Evolutionary conservation across 2,797 vertebrate genomes (phyloP).

Genomic region (Nannoperca obscura): DNA sequence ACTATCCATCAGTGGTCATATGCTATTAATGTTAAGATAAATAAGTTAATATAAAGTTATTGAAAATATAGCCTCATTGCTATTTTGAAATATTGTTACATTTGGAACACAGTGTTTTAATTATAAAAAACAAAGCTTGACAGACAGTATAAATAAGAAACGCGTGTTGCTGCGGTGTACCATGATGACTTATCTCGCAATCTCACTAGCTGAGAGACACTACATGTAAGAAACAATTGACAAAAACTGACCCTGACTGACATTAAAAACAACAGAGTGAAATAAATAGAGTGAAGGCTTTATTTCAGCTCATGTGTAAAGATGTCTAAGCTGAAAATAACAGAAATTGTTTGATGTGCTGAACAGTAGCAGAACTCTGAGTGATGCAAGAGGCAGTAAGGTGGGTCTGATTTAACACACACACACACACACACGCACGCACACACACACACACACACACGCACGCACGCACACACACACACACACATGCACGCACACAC

Average conservation of each 20-base stretch:
- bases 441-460: conserved; percentile 2
- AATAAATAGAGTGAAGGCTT: conserved; percentile 22
- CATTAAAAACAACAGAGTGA: neutral
- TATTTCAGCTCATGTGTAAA: conserved; percentile 37
- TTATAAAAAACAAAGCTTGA: neutral
- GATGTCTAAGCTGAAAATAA: conserved; percentile 41
- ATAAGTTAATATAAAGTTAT: neutral
- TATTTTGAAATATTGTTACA: neutral
- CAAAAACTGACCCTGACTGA: conserved; percentile 22
- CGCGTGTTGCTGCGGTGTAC: neutral
- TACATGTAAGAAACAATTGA: neutral
- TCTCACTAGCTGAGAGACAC: neutral
- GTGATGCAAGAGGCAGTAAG: conserved; percentile 58
- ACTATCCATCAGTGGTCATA: neutral
- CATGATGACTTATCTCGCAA: conserved; percentile 18
- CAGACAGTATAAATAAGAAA: neutral
- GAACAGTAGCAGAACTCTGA: conserved; percentile 53
- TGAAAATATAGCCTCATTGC: neutral
- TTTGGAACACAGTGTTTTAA: neutral
- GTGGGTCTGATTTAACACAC: conserved; percentile 18
- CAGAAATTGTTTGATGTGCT: conserved; percentile 41
- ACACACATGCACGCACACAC: neutral
- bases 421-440: neutral
- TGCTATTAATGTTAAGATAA: neutral
- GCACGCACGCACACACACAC: neutral